Percentiles rank a stretch among this genome's conserved stretches.
Conservation (phyloP, 1,140 invertebrate species). For the Drosophila busckii region DNA sequence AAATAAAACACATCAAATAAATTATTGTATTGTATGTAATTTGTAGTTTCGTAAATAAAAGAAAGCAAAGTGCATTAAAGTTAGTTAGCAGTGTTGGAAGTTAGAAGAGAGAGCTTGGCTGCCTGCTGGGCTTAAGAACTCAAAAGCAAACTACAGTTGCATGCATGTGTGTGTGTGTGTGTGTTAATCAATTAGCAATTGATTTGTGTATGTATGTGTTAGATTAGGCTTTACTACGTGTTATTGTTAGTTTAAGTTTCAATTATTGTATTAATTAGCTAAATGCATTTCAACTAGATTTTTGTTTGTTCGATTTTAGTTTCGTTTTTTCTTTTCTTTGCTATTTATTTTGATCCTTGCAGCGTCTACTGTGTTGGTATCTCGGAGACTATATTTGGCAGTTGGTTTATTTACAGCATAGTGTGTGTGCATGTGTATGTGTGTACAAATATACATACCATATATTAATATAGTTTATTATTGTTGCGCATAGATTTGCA, state of each 20-base stretch:
- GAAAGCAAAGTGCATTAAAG: constrained; percentile 5
- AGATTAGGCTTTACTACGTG: constrained; percentile 51
- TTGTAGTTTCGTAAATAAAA: constrained; percentile 17
- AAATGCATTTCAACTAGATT: constrained; percentile 70
- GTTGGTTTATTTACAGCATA: constrained; percentile 4
- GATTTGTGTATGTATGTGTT: constrained; percentile 12
- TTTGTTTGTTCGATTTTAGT: constrained; percentile 18
- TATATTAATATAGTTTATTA: constrained; percentile 52
- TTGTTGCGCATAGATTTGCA: constrained; percentile 43
- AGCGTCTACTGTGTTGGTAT: constrained; percentile 62
- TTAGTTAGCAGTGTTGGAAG: too few species aligned
- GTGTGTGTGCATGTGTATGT: constrained; percentile 20
- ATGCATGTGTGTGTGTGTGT: constrained; percentile 3
- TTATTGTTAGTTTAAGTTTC: constrained; percentile 39
- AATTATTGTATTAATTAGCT: constrained; percentile 70
- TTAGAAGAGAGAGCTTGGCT: too few species aligned
- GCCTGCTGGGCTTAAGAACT: too few species aligned
- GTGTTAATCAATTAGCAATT: not conserved
- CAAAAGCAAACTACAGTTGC: constrained; percentile 5
- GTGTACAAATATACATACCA: constrained; percentile 75
- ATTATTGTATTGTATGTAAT: constrained; percentile 34
- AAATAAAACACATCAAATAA: constrained; percentile 62
- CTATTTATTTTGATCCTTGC: too few species aligned
- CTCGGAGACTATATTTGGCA: constrained; percentile 53
- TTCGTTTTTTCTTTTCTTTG: constrained; percentile 23